These are phyloP conservation scores for Esox lucius DNA, from an alignment of 2,797 vertebrate species.

Conservation along the genomic window DNA sequence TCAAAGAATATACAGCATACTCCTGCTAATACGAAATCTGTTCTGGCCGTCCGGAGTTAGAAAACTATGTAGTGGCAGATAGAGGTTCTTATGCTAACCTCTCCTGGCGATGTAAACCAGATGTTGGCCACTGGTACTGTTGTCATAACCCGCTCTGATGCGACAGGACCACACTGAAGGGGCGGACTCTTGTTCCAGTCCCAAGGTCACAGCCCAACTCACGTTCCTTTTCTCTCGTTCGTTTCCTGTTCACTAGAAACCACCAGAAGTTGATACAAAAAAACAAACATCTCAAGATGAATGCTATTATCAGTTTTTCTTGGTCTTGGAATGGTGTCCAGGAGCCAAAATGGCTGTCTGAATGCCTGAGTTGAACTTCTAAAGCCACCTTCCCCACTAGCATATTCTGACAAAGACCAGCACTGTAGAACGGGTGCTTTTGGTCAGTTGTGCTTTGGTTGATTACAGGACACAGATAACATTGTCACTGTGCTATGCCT, in stretches of 20 bases:
- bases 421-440: not conserved
- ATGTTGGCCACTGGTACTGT: constrained; percentile 58
- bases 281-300: not conserved
- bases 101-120: constrained; percentile 61
- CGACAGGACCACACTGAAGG: constrained; percentile 42
- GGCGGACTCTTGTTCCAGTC: constrained; percentile 33
- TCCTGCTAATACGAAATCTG: not conserved
- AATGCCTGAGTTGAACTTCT: not conserved
- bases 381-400: not conserved
- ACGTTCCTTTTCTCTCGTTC: not conserved
- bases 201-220: constrained; percentile 43
- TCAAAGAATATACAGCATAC: not conserved
- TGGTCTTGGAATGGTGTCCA: not conserved
- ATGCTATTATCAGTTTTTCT: not conserved
- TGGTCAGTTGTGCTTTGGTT: not conserved
- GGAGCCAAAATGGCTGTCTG: not conserved
- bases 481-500: not conserved
- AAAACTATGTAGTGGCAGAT: not conserved
- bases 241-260: not conserved
- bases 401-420: not conserved
- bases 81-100: constrained; percentile 31
- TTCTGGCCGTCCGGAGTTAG: not conserved
- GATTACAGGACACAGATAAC: constrained; percentile 10
- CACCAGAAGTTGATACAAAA: not conserved
- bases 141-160: constrained; percentile 50